A percentile compares a stretch with the other conserved stretches of the same genome.
Evolutionary conservation across 2,888 invertebrate genomes (phyloP).

Genomic region (Embidobia sp.): DNA sequence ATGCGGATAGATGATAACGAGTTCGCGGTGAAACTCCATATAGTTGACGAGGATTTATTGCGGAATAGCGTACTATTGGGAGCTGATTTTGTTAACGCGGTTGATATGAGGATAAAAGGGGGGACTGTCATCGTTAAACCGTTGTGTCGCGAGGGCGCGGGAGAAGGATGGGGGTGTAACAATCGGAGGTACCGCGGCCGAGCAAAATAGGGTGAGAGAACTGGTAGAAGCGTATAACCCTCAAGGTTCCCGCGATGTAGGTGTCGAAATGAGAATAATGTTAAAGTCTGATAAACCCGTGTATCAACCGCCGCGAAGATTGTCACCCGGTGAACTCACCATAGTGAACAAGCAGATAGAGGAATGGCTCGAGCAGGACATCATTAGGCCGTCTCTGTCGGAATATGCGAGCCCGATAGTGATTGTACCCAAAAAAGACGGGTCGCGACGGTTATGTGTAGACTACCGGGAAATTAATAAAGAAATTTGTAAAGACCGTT

Average conservation of each 20-base stretch:
- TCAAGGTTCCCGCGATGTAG: neutral
- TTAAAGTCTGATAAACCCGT: slow-evolving; percentile 11
- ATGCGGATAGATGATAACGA: neutral
- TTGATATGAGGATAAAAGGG: neutral
- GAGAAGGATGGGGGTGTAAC: too few relatives aligned
- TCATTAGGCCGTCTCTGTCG: slow-evolving; percentile 7
- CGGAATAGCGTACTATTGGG: slow-evolving; percentile 2
- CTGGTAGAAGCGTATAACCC: neutral
- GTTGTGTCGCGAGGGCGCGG: too few relatives aligned
- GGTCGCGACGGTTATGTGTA: neutral
- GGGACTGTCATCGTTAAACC: neutral
- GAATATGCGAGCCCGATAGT: slow-evolving; percentile 20
- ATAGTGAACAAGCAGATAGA: neutral
- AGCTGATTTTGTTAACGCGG: slow-evolving; percentile 8
- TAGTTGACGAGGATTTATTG: slow-evolving; percentile 20
- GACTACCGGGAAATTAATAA: slow-evolving; percentile 68
- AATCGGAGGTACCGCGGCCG: too few relatives aligned
- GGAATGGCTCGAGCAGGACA: neutral
- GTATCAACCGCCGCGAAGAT: slow-evolving; percentile 48
- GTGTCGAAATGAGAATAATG: neutral
- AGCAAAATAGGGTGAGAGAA: neutral
- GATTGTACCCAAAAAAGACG: slow-evolving; percentile 17
- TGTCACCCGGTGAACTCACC: slow-evolving; percentile 39
- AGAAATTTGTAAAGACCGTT: slow-evolving; percentile 69
- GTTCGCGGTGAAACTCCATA: neutral